Conservation (phyloP, 2,888 invertebrate species). For the Thyatira batis region DNA sequence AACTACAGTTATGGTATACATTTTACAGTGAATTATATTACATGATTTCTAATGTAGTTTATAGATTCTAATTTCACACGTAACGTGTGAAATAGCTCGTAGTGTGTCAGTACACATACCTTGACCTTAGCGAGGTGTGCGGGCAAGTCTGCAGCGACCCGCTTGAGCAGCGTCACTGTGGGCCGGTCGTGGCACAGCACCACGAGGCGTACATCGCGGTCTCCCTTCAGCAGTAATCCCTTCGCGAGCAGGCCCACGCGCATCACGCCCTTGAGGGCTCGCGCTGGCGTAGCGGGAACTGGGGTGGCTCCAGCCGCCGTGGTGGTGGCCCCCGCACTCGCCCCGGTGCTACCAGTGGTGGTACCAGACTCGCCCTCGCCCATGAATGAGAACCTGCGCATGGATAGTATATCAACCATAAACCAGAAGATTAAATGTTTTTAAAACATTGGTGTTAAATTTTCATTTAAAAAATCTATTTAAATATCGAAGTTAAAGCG, state of each 20-base stretch:
- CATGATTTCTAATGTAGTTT: too few species aligned
- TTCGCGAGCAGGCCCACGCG: slow-evolving; percentile 91
- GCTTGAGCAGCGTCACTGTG: slow-evolving; percentile 91
- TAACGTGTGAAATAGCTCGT: too few species aligned
- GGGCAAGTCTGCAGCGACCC: slow-evolving; percentile 93
- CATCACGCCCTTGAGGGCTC: slow-evolving; percentile 97
- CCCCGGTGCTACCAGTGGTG: slow-evolving; percentile 9
- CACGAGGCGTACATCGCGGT: slow-evolving; percentile 94
- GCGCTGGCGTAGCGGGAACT: too few species aligned
- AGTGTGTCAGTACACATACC: slow-evolving; percentile 47
- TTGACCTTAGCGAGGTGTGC: slow-evolving; percentile 86
- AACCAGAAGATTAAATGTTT: too few species aligned
- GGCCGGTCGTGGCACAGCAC: slow-evolving; percentile 98
- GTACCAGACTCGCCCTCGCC: slow-evolving; percentile 54
- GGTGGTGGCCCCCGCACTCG: slow-evolving; percentile 30
- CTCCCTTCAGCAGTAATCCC: slow-evolving; percentile 94
- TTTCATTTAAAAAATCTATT: too few species aligned
- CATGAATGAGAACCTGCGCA: slow-evolving; percentile 74
- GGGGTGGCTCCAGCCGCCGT: slow-evolving; percentile 56
- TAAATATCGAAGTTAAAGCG: too few species aligned
- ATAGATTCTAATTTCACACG: too few species aligned
- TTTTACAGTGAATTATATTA: too few species aligned
- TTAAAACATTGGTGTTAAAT: too few species aligned
- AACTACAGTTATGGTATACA: too few species aligned
- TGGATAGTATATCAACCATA: too few species aligned